phyloP scores from a whole-genome alignment of 1,140 invertebrate genomes.

The Drosophila bocqueti region DNA sequence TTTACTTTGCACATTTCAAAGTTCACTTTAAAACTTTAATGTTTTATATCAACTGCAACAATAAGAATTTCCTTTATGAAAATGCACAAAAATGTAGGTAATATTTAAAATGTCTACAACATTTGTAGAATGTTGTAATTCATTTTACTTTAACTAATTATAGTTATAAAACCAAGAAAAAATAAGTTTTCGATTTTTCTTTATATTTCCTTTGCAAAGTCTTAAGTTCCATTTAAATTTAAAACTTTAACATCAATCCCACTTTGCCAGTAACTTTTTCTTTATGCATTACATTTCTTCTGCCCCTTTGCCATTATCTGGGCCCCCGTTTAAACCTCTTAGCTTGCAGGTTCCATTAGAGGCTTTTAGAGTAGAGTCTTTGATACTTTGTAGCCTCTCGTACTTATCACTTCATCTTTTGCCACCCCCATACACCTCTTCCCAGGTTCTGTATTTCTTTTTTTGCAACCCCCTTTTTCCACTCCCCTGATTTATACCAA shows the following conservation, averaged over 20 bases:
- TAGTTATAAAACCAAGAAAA: background rate
- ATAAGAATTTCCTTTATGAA: no score
- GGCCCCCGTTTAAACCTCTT: constrained; percentile 13
- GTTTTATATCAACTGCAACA: no score
- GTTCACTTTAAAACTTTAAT: no score
- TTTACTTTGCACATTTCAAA: background rate
- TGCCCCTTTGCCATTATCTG: background rate
- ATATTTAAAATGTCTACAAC: background rate
- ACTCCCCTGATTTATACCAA: background rate
- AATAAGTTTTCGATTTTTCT: background rate
- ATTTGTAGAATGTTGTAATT: background rate
- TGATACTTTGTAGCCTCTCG: constrained; percentile 23
- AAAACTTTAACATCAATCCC: background rate
- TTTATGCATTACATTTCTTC: background rate
- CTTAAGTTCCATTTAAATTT: background rate
- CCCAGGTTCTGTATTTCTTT: background rate
- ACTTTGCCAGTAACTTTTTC: background rate
- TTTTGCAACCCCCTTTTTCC: background rate
- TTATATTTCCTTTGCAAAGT: background rate
- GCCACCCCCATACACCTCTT: constrained; percentile 10
- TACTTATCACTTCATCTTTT: constrained; percentile 36
- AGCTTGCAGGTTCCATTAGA: constrained; percentile 26
- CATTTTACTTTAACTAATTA: background rate
- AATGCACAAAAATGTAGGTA: background rate
- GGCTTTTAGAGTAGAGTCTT: constrained; percentile 26